Evolutionary conservation across 2,888 invertebrate genomes (phyloP), one percentile per base, ranked within the genome.

Genomic region (Lasioglossum vierecki): DNA sequence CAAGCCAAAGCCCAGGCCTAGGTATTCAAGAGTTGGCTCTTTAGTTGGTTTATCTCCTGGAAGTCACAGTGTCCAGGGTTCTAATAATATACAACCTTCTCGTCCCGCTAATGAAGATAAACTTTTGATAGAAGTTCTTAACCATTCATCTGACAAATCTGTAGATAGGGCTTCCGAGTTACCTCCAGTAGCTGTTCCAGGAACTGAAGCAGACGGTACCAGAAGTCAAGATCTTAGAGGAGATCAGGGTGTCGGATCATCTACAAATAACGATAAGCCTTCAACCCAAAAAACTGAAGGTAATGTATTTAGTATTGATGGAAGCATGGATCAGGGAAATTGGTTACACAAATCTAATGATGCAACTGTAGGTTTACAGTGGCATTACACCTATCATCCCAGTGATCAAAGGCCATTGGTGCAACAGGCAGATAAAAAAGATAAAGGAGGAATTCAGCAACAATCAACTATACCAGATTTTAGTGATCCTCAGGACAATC

Each of bases 371-470:
- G 88, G 87, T 13, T 72, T 83, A 41, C 87, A 89, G 18, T 93
- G 93, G 92, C 93, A 93, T 76, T 88, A 86, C 35, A 89, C 82
- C 6, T 93, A 93, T 76, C 87, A 90, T 63, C 89, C 91, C 39
- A 88, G 88, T 66, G 92, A 92, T 77, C 83, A 80, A 41, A 70
- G 85, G 26, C 86, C 49, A n/a, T 79, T 80, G 18, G 70, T 73
- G 66, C 82, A 79, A 76, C 87, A 77, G 66, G 46, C 39, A 60
- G 68, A 76, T 73, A 76, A 76, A 44, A 71, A 79, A 39, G 53
- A 82, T 68, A 82, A 70, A 35, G 76, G 81, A 5, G 70, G 60
- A 39, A 22, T 46, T 15, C 80, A 89, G 26, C 88, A 88, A 9
- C 79, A 82, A 63, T 79, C 72, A 44, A 81, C 49, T 4, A 70